Conservation (phyloP, 1,140 invertebrate genomes). For the Helicorthomorpha holstii region DNA sequence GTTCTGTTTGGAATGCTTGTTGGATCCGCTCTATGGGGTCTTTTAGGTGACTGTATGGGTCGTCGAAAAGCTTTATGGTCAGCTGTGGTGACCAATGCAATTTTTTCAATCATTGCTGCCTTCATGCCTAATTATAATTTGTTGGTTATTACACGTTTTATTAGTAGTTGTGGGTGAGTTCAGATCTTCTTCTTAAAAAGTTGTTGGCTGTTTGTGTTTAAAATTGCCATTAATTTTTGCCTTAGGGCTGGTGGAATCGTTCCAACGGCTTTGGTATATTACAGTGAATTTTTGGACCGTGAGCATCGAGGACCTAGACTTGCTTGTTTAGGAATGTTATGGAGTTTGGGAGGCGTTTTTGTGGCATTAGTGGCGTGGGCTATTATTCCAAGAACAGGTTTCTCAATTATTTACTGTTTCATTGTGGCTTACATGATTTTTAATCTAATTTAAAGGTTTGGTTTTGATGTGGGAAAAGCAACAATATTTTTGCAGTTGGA, state of each 20-base stretch:
- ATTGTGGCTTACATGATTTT: too few relatives aligned
- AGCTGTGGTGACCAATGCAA: slow-evolving; percentile 28
- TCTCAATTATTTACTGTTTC: too few relatives aligned
- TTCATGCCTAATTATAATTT: slow-evolving; percentile 27
- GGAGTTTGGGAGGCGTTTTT: slow-evolving; percentile 39
- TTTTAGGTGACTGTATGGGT: slow-evolving; percentile 29
- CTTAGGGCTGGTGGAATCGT: slow-evolving; percentile 57
- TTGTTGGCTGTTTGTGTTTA: too few relatives aligned
- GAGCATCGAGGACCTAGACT: slow-evolving; percentile 37
- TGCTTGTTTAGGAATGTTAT: slow-evolving; percentile 39
- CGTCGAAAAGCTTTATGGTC: slow-evolving; percentile 25
- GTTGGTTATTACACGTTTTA: slow-evolving; percentile 27
- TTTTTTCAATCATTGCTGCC: slow-evolving; percentile 27
- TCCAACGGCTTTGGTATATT: slow-evolving; percentile 50
- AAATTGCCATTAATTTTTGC: too few relatives aligned
- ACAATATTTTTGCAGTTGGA: slow-evolving; percentile 60
- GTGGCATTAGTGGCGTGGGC: slow-evolving; percentile 41
- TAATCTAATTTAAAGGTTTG: slow-evolving; percentile 26
- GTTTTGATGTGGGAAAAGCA: slow-evolving; percentile 44
- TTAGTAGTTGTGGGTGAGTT: slow-evolving; percentile 33
- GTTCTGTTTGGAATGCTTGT: slow-evolving; percentile 30
- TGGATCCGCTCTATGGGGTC: slow-evolving; percentile 32
- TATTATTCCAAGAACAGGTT: slow-evolving; percentile 39
- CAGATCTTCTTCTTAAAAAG: background rate
- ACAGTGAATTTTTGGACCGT: slow-evolving; percentile 46